Evolutionary conservation across 2,888 invertebrate genomes (phyloP), one percentile per base, ranked within the genome.

Genomic region (Physocephala rufipes): DNA sequence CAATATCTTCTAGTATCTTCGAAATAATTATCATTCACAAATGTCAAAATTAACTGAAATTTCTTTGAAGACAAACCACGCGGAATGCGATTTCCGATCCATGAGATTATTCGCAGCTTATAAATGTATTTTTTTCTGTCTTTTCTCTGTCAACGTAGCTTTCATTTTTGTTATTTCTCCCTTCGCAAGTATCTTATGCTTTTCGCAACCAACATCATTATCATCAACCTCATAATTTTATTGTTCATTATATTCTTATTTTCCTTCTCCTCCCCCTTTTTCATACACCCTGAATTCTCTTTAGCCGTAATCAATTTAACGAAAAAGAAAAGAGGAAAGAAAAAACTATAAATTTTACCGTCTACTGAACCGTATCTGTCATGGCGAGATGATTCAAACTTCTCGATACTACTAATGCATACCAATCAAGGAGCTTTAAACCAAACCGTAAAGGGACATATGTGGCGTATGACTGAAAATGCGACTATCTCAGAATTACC

Each of bases 391-490:
- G 45, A 62, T 47, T 45, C 36, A 47, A 62, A 62, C 24, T 24
- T 19, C 36, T 36, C 5, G 36, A 9, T 36, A 43, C n/a, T n/a
- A n/a, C 62, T 2, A 62, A 53, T 4, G 21, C 53, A 43, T 47
- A 63, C 47, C 24, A 24, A 63, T 45, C 24, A 45, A n/a, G 21
- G 47, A 47, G 47, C 47, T 26, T 62, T 72, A 64, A 47, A 64
- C 58, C 30, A n/a, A 67, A 26, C 43, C 53, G 16, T 58, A 71
- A 61, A 64, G 55, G n/a, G n/a, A n/a, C n/a, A n/a, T n/a, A n/a
- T n/a, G n/a, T n/a, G n/a, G 28, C 49, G 19, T 45, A 62, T 51
- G 58, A 45, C 26, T 45, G 53, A 43, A 51, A 51, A 65, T 1
- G 15, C 19, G n/a, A 28, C n/a, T n/a, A n/a, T 19, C 53, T 53